phyloP scores from a whole-genome alignment of 2,797 vertebrate genomes.

The Bradypus variegatus region DNA sequence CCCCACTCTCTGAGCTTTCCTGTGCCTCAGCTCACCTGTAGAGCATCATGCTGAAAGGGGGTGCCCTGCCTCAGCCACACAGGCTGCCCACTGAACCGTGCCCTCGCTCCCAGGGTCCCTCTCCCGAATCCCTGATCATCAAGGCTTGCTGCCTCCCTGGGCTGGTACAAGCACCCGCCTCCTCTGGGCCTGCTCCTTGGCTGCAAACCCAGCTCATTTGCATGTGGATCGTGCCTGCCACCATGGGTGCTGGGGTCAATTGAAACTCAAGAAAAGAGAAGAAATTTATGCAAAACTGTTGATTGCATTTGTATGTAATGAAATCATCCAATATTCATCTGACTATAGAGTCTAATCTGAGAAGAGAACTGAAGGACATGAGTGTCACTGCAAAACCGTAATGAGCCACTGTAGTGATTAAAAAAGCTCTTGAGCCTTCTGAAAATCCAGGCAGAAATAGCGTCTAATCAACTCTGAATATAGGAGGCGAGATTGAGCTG shows the following conservation, averaged over 20 bases:
- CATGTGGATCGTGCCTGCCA: slow-evolving; percentile 85
- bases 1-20: neutral
- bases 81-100: neutral
- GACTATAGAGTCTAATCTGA: slow-evolving; percentile 84
- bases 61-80: neutral
- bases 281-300: slow-evolving; percentile 87
- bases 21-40: neutral
- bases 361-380: slow-evolving; percentile 83
- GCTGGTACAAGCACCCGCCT: slow-evolving; percentile 62
- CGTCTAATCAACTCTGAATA: slow-evolving; percentile 88
- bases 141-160: slow-evolving; percentile 24
- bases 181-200: slow-evolving; percentile 66
- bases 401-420: slow-evolving; percentile 89
- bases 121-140: slow-evolving; percentile 41
- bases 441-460: slow-evolving; percentile 80
- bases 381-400: slow-evolving; percentile 84
- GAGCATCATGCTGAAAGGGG: neutral
- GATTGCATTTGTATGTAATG: slow-evolving; percentile 88
- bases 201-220: slow-evolving; percentile 83
- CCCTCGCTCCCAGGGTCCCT: neutral
- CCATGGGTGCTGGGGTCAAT: slow-evolving; percentile 83
- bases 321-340: slow-evolving; percentile 89
- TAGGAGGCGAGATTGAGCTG: slow-evolving; percentile 81
- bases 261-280: slow-evolving; percentile 85
- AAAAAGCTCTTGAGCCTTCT: slow-evolving; percentile 84